A percentile compares a stretch with the other conserved stretches of the same genome.
phyloP scores from a whole-genome alignment of 2,113 vertebrate genomes.

The Sialia sialis region DNA sequence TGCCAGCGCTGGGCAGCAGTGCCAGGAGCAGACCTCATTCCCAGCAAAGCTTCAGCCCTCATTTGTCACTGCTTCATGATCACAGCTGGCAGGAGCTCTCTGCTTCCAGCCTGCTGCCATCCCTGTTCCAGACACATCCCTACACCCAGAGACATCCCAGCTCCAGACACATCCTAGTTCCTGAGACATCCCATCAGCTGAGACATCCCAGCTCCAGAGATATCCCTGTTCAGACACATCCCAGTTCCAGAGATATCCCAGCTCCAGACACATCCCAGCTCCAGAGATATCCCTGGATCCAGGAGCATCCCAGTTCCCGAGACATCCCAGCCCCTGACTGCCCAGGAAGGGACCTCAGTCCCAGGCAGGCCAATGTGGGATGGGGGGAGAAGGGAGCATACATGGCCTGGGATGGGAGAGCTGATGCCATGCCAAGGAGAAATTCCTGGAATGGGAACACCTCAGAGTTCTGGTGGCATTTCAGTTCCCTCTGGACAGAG shows the following conservation, averaged over 20 bases:
- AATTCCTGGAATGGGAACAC: neutral
- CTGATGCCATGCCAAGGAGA: neutral
- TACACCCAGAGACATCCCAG: neutral
- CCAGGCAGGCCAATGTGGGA: neutral
- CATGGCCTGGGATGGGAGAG: neutral
- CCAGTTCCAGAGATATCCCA: neutral
- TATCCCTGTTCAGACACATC: too few relatives aligned
- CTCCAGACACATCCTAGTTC: neutral
- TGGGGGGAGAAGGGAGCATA: neutral
- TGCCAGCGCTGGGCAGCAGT: neutral
- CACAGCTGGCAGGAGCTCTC: neutral
- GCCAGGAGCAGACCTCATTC: neutral
- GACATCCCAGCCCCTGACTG: neutral
- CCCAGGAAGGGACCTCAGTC: neutral
- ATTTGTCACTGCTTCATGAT: neutral
- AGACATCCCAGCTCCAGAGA: too few relatives aligned
- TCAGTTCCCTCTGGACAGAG: neutral
- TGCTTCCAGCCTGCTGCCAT: neutral
- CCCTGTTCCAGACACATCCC: neutral
- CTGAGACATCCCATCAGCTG: too few relatives aligned
- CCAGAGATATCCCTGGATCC: neutral
- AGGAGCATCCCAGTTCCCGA: neutral
- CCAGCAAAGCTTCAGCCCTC: neutral
- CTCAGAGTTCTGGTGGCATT: rapidly evolving
- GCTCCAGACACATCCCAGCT: neutral